Percentiles rank a stretch among this genome's conserved stretches.
Conservation (phyloP, 2,113 vertebrate genomes). For the Natator depressus region DNA sequence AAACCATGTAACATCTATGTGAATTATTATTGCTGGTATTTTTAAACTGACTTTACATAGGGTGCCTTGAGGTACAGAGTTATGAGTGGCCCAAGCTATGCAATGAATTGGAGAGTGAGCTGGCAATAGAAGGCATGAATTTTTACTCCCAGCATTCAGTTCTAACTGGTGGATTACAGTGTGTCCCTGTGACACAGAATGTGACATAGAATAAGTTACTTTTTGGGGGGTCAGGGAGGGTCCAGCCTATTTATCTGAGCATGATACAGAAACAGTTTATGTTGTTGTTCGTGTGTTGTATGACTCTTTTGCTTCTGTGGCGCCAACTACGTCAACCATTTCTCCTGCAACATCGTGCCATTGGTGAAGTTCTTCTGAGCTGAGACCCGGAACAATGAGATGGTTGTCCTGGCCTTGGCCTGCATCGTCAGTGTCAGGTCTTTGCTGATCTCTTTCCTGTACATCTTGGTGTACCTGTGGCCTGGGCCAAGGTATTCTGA, state of each 20-base stretch:
- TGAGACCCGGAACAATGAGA: background rate
- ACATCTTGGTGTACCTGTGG: background rate
- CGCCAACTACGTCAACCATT: background rate
- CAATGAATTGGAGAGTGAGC: background rate
- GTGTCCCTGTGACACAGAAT: background rate
- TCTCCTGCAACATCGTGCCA: background rate
- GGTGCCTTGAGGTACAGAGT: background rate
- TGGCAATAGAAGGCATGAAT: background rate
- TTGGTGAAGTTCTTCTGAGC: background rate
- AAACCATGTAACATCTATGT: background rate
- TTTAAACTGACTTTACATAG: background rate
- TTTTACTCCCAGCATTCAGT: background rate
- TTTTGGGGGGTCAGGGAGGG: rapidly evolving
- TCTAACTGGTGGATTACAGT: background rate
- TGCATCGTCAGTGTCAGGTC: no score
- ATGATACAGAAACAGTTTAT: conserved; percentile 9
- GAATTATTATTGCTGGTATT: background rate
- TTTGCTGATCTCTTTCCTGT: no score
- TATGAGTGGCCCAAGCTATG: background rate
- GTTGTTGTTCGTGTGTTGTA: background rate
- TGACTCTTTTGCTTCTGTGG: background rate
- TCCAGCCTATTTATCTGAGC: background rate
- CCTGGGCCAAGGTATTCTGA: background rate
- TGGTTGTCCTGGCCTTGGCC: background rate
- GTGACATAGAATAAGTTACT: background rate